A percentile compares a stretch with the other conserved stretches of the same genome.
Evolutionary conservation across 2,888 invertebrate genomes (phyloP).

Genomic region (Julus scandinavius): DNA sequence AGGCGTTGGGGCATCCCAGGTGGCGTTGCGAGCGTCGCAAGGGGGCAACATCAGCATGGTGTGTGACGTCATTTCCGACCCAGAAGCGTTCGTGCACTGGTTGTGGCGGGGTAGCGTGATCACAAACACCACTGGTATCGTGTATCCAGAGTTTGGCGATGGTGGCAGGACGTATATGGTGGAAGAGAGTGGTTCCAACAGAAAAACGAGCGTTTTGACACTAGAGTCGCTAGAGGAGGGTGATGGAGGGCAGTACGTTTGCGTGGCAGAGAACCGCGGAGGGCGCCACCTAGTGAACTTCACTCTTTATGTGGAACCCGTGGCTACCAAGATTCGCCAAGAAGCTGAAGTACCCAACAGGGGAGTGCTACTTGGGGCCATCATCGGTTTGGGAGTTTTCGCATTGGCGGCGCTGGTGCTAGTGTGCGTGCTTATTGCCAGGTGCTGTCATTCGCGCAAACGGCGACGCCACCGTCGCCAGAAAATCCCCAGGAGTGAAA

Average conservation of each 20-base stretch:
- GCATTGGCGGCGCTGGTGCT: conserved; percentile 54
- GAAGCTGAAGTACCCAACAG: conserved; percentile 15
- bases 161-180: conserved; percentile 53
- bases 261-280: conserved; percentile 89
- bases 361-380: conserved; percentile 54
- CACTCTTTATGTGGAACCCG: conserved; percentile 77
- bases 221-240: conserved; percentile 85
- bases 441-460: conserved; percentile 28
- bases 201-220: conserved; percentile 80
- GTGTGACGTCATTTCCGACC: conserved; percentile 83
- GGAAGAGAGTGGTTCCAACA: conserved; percentile 54
- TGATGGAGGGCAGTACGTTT: conserved; percentile 86
- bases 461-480: conserved; percentile 1
- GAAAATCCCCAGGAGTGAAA: conserved; percentile 54
- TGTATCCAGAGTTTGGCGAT: conserved; percentile 39
- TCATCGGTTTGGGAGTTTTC: conserved; percentile 54
- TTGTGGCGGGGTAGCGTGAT: conserved; percentile 85
- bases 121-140: conserved; percentile 58
- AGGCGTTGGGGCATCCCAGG: conserved; percentile 7
- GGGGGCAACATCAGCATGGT: conserved; percentile 87
- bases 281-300: conserved; percentile 90
- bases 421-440: conserved; percentile 54
- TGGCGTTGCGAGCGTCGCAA: conserved; percentile 76
- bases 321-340: neutral
- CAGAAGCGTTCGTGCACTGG: conserved; percentile 85